Conservation (phyloP, 2,888 invertebrate genomes). For the Lottia scabra region DNA sequence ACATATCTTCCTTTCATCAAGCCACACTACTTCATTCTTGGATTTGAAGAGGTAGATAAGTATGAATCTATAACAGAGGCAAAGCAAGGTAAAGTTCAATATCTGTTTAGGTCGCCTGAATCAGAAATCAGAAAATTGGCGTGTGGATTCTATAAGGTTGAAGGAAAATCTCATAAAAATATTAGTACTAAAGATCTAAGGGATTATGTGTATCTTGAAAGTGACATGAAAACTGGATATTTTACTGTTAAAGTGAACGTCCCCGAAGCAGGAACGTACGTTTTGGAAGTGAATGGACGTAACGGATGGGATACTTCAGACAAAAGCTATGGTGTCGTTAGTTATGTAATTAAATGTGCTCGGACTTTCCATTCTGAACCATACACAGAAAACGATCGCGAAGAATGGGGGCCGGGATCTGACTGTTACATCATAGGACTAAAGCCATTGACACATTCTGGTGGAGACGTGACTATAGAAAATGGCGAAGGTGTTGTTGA, state of each 20-base stretch:
- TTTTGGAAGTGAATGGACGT: slow-evolving; percentile 50
- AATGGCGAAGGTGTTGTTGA: slow-evolving; percentile 56
- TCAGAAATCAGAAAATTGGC: slow-evolving; percentile 10
- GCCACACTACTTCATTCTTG: slow-evolving; percentile 45
- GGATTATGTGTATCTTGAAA: slow-evolving; percentile 48
- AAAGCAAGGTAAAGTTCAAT: slow-evolving; percentile 36
- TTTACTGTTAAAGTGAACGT: slow-evolving; percentile 42
- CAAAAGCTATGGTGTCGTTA: slow-evolving; percentile 38
- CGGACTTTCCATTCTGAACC: slow-evolving; percentile 39
- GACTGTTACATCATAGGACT: slow-evolving; percentile 54
- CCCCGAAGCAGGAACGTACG: slow-evolving; percentile 44
- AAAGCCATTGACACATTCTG: slow-evolving; percentile 48
- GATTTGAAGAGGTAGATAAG: slow-evolving; percentile 40
- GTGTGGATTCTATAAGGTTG: slow-evolving; percentile 10
- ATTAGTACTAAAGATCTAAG: slow-evolving; percentile 28
- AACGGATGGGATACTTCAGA: slow-evolving; percentile 38
- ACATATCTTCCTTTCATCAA: slow-evolving; percentile 41
- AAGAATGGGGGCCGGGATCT: slow-evolving; percentile 63
- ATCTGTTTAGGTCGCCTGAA: slow-evolving; percentile 34
- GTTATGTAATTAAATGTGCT: slow-evolving; percentile 42
- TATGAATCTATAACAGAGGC: slow-evolving; percentile 34
- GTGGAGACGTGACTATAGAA: slow-evolving; percentile 48
- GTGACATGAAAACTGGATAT: slow-evolving; percentile 37
- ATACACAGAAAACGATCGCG: slow-evolving; percentile 55
- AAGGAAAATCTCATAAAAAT: slow-evolving; percentile 5